Percentiles rank a stretch among this genome's conserved stretches.
phyloP scores from a whole-genome alignment of 2,113 vertebrate genomes.

The Naja naja region DNA sequence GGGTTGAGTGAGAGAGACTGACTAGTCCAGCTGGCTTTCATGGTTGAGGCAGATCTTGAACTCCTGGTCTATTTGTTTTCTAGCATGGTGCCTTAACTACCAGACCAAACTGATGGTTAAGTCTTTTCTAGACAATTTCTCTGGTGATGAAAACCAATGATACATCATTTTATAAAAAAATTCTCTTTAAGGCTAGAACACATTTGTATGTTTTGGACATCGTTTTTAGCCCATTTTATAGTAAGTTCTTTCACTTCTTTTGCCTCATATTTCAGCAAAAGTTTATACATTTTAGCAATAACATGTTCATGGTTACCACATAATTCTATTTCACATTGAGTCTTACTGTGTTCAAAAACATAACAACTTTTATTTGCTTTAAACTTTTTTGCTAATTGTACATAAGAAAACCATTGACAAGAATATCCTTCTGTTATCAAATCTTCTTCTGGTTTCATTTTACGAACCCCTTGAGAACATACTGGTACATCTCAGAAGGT shows the following conservation, averaged over 20 bases:
- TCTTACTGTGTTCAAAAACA: not conserved
- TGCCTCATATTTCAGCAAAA: not conserved
- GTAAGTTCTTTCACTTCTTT: not conserved
- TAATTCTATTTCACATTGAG: not conserved
- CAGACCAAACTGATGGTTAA: too few species aligned
- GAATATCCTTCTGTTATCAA: not conserved
- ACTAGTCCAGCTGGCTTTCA: not conserved
- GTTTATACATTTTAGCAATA: not conserved
- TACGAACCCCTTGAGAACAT: not conserved
- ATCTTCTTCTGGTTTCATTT: not conserved
- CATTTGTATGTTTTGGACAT: not conserved
- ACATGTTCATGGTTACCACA: not conserved
- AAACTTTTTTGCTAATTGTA: not conserved
- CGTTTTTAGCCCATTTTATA: not conserved
- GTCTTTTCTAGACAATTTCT: too few species aligned
- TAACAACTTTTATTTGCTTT: not conserved
- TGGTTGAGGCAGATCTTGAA: not conserved
- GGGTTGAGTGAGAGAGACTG: too few species aligned
- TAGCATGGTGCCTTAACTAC: too few species aligned
- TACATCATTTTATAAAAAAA: not conserved
- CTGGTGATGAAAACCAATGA: too few species aligned
- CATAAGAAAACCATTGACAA: not conserved
- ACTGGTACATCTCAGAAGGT: not conserved
- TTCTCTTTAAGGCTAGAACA: not conserved
- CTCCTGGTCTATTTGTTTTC: not conserved